These are phyloP conservation scores for Catharus minimus DNA, from an alignment of 2,113 vertebrate species.

Conservation along the genomic window DNA sequence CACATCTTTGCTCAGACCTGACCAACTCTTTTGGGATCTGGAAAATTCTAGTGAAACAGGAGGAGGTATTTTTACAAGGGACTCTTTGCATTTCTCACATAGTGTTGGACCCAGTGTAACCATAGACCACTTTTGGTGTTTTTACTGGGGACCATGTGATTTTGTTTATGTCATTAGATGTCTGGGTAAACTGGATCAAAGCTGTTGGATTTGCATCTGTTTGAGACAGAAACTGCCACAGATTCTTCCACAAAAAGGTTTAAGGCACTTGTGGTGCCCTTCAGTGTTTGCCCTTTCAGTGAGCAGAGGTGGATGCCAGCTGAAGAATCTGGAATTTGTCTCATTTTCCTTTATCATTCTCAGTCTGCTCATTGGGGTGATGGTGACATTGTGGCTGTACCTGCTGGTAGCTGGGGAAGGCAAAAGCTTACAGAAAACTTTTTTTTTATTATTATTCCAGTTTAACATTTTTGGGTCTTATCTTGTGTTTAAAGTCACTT, in stretches of 20 bases:
- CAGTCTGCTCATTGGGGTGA: not conserved
- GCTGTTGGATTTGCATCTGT: not conserved
- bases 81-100: not conserved
- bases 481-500: not conserved
- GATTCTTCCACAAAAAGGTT: not conserved
- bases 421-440: not conserved
- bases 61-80: not conserved
- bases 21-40: not conserved
- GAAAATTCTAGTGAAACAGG: not conserved
- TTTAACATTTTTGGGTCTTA: not conserved
- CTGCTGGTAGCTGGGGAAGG: not conserved
- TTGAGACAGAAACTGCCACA: not conserved
- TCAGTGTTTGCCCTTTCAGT: not conserved
- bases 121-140: not conserved
- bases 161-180: not conserved
- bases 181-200: not conserved
- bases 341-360: not conserved
- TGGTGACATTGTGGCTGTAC: not conserved
- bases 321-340: not conserved
- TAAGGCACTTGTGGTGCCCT: not conserved
- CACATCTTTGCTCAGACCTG: not conserved
- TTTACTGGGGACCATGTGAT: fast-evolving
- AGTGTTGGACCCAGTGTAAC: not conserved
- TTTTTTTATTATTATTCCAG: not conserved
- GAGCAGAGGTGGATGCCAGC: not conserved